A percentile compares a stretch with the other conserved stretches of the same genome.
These are phyloP conservation scores for Artemia franciscana DNA, from an alignment of 1,140 invertebrate genomes.

Conservation along the genomic window DNA sequence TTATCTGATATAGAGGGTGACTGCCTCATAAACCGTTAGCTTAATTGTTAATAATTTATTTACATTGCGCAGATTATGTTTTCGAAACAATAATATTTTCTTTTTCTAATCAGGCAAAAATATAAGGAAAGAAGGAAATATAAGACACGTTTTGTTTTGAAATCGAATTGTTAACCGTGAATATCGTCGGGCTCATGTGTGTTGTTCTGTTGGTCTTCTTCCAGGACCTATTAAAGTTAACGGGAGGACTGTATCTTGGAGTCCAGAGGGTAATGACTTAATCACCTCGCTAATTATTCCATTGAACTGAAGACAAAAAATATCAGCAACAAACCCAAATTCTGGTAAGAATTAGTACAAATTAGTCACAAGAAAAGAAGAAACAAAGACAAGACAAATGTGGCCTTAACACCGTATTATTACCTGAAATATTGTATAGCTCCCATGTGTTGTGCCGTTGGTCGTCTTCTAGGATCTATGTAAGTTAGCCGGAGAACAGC, in stretches of 20 bases:
- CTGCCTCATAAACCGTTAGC: no score
- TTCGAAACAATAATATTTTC: no score
- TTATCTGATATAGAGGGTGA: no score
- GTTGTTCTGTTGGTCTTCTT: constrained; percentile 58
- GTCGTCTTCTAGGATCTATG: constrained; percentile 50
- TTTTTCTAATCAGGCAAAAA: no score
- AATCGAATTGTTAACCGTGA: constrained; percentile 74
- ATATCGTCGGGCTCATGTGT: constrained; percentile 61
- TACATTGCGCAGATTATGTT: no score
- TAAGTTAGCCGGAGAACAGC: constrained; percentile 56
- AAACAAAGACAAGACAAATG: no score
- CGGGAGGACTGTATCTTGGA: constrained; percentile 65
- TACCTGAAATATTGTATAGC: constrained; percentile 71
- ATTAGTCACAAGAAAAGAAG: background rate
- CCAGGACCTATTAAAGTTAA: constrained; percentile 54
- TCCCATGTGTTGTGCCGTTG: constrained; percentile 60
- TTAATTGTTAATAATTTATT: no score
- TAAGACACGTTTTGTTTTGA: no score
- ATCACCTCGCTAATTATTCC: constrained; percentile 51
- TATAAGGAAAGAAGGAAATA: no score
- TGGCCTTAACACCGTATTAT: constrained; percentile 17
- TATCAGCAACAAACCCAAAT: no score
- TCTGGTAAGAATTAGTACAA: background rate
- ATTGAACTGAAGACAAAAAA: constrained; percentile 35
- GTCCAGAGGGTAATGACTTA: constrained; percentile 44